A percentile compares a stretch with the other conserved stretches of the same genome.
These are phyloP conservation scores for Lasiurus borealis DNA, from an alignment of 2,113 vertebrate genomes.

Conservation along the genomic window DNA sequence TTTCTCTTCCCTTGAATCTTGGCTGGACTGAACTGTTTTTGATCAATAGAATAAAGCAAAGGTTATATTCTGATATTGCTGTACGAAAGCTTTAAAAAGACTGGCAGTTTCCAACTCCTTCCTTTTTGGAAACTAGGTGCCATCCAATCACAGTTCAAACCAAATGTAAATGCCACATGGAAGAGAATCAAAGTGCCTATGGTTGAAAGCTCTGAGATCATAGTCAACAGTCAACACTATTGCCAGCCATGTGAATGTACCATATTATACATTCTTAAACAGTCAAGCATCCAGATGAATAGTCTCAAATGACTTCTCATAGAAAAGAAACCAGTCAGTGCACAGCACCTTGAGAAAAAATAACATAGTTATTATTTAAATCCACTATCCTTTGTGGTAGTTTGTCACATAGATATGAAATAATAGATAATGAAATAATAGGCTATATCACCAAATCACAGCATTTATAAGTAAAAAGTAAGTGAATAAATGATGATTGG, in stretches of 20 bases:
- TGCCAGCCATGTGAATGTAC: not conserved
- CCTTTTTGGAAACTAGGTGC: slow-evolving; percentile 34
- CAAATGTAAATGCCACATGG: not conserved
- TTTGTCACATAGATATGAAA: not conserved
- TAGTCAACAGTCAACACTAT: not conserved
- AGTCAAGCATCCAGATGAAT: not conserved
- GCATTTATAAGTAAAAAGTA: not conserved
- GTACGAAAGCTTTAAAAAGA: not conserved
- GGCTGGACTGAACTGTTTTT: not conserved
- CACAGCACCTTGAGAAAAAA: not conserved
- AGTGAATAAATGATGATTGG: not conserved
- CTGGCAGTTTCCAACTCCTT: not conserved
- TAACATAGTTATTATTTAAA: not conserved
- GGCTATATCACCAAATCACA: not conserved
- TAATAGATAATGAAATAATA: slow-evolving; percentile 3
- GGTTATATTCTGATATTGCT: not conserved
- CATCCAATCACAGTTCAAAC: not conserved
- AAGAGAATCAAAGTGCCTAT: slow-evolving; percentile 9
- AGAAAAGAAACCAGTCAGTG: not conserved
- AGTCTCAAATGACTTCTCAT: not conserved
- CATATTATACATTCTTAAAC: not conserved
- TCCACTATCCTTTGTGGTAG: not conserved
- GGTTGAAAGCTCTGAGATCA: not conserved
- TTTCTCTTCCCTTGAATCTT: not conserved
- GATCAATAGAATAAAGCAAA: not conserved